Base-by-base conservation (phyloP, 2,888 invertebrate genomes). In the Oscheius sp. region DNA sequence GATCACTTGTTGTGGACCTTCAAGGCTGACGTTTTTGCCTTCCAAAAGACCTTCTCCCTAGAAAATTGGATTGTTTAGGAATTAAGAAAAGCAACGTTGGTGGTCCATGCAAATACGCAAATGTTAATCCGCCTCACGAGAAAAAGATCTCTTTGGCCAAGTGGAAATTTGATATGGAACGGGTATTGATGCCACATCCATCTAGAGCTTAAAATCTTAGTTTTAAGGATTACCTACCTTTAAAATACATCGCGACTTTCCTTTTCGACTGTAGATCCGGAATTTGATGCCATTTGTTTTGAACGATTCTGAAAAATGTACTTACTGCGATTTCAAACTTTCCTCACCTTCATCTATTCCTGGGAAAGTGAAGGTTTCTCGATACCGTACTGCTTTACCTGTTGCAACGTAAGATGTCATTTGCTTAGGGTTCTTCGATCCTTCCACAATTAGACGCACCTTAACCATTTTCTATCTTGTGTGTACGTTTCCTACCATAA, bases 61-160 rank as follows among this genome's bases (percentile, higher is more conserved):
- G 55, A 68, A 35, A n/a, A 35, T 11, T 35, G 7, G 7, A 42
- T 51, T 35, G 42, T 68, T 53, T 55, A 21, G 9, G 59, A 33
- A 32, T 13, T 13, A 32, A 35, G n/a, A 68, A 55, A 68, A 53
- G 51, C 35, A 50, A 63, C 9, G 47, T 48, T 21, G 63, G 63
- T 53, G 53, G 53, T 53, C 53, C 53, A 11, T 10, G 53, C 53
- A 53, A 53, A 53, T 53, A 53, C 59, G 35, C 59, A 60, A 37
- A 53, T 53, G 65, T 65, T 55, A 68, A 68, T 68, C 68, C 68
- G 9, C 32, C 55, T 53, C 55, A 53, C 55, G 35, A 66, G 51
- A 51, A 66, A 66, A 66, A 13, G 66, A 66, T 66, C 55, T 63
- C 55, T 37, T 37, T 55, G 55, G 35, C 55, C 37, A 68, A 68